Conservation (phyloP, 2,888 invertebrate genomes). For the Pristionchus exspectatus region DNA sequence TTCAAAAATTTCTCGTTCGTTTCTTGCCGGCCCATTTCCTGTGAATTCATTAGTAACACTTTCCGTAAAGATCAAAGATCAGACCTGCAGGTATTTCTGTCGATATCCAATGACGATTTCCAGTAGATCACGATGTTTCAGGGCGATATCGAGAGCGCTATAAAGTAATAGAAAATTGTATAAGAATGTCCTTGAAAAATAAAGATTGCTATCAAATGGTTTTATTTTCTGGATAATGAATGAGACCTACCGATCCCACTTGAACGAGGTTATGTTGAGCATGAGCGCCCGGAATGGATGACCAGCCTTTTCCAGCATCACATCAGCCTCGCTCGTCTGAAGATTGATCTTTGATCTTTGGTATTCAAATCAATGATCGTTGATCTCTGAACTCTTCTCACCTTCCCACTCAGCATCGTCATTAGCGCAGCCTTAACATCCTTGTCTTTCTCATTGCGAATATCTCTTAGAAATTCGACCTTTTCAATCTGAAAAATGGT, state of each 20-base stretch:
- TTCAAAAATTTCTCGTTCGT: slow-evolving; percentile 68
- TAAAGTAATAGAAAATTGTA: neutral
- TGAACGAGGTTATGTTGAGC: slow-evolving; percentile 86
- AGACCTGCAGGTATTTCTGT: slow-evolving; percentile 83
- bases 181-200: too few relatives aligned
- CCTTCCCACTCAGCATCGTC: slow-evolving; percentile 72
- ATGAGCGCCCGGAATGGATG: slow-evolving; percentile 85
- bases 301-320: slow-evolving; percentile 83
- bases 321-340: slow-evolving; percentile 86
- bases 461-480: slow-evolving; percentile 77
- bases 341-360: slow-evolving; percentile 16
- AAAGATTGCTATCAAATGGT: too few relatives aligned
- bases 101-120: slow-evolving; percentile 87
- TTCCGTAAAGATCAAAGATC: neutral
- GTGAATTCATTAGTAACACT: neutral
- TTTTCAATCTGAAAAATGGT: slow-evolving; percentile 80
- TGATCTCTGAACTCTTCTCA: slow-evolving; percentile 2
- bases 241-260: slow-evolving; percentile 84
- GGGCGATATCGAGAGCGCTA: slow-evolving; percentile 86
- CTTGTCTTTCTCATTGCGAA: slow-evolving; percentile 70
- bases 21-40: slow-evolving; percentile 81
- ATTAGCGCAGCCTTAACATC: slow-evolving; percentile 81
- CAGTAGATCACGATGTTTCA: slow-evolving; percentile 86
- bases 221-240: neutral
- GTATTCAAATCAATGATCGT: neutral